phyloP scores from a whole-genome alignment of 2,888 invertebrate genomes.

The Agriotes lineatus region DNA sequence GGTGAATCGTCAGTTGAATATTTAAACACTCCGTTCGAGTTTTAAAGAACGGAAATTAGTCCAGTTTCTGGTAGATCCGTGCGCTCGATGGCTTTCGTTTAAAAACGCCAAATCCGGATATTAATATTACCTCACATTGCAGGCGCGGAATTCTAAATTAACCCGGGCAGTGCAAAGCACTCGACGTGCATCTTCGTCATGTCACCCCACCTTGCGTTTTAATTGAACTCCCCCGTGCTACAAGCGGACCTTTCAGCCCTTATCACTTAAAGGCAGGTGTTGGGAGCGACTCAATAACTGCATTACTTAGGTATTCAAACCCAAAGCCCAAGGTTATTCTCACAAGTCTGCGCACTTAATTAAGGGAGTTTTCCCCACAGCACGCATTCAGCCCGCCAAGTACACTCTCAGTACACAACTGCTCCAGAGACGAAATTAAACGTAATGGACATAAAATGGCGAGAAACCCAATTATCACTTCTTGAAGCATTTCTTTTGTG shows the following conservation, averaged over 20 bases:
- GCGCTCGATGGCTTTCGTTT: too few species aligned
- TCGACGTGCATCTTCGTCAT: not conserved
- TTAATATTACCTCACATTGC: not conserved
- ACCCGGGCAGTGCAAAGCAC: not conserved
- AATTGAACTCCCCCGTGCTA: constrained; percentile 5
- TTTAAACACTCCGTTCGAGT: too few species aligned
- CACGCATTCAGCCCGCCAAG: not conserved
- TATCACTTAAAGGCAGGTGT: constrained; percentile 25
- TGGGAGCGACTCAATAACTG: constrained; percentile 19
- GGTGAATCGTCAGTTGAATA: too few species aligned
- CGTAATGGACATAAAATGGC: constrained; percentile 33
- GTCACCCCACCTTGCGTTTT: constrained; percentile 11
- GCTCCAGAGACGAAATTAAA: constrained; percentile 6
- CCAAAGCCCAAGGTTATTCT: constrained; percentile 14
- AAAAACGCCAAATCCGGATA: not conserved
- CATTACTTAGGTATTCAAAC: constrained; percentile 21
- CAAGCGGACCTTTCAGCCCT: constrained; percentile 19
- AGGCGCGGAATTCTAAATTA: not conserved
- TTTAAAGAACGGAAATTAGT: too few species aligned
- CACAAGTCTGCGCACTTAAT: constrained; percentile 16
- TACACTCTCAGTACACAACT: not conserved
- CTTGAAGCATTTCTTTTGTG: constrained; percentile 29
- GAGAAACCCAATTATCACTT: constrained; percentile 36
- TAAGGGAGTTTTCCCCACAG: constrained; percentile 3
- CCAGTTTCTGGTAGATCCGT: too few species aligned